Percentiles rank a stretch among this genome's conserved stretches.
phyloP scores from a whole-genome alignment of 30 jellyfish, hydroid and myxozoan genomes.

The Aurelia sp. region DNA sequence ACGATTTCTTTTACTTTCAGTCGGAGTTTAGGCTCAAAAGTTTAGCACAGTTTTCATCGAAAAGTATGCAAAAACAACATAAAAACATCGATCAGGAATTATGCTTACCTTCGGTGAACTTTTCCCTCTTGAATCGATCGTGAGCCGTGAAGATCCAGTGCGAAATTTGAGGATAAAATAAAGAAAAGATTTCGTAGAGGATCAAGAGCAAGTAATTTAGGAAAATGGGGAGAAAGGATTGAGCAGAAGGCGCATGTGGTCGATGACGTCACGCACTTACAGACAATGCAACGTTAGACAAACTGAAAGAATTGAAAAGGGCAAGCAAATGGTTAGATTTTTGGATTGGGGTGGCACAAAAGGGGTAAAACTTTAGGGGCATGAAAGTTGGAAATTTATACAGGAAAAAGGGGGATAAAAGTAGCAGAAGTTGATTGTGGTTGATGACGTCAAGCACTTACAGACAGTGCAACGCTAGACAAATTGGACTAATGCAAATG shows the following conservation, averaged over 20 bases:
- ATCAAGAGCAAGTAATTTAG: constrained; percentile 86
- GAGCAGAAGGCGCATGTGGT: constrained; percentile 98
- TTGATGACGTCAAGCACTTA: constrained; percentile 63
- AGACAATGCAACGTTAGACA: constrained; percentile 78
- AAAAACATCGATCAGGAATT: constrained; percentile 8
- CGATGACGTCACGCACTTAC: constrained; percentile 85
- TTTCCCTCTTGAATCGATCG: constrained; percentile 12
- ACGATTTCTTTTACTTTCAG: constrained; percentile 53
- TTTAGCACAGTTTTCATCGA: constrained; percentile 6
- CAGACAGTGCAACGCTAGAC: constrained; percentile 70
- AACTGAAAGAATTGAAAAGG: constrained; percentile 28
- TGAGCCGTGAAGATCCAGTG: constrained; percentile 49
- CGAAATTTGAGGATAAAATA: constrained; percentile 81
- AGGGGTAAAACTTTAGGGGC: too few relatives aligned
- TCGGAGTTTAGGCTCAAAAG: constrained; percentile 45
- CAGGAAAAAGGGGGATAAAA: too few relatives aligned
- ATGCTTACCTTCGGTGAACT: constrained; percentile 43
- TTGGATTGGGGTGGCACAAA: not conserved
- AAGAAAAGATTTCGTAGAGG: constrained; percentile 84
- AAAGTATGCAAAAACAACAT: not conserved
- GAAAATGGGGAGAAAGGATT: constrained; percentile 86
- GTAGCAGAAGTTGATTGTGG: too few relatives aligned
- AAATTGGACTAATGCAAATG: constrained; percentile 27
- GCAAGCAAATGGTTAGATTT: constrained; percentile 59
- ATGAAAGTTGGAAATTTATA: too few relatives aligned